Evolutionary conservation across 2,797 vertebrate genomes (phyloP).

Genomic region (Tangara arthus): DNA sequence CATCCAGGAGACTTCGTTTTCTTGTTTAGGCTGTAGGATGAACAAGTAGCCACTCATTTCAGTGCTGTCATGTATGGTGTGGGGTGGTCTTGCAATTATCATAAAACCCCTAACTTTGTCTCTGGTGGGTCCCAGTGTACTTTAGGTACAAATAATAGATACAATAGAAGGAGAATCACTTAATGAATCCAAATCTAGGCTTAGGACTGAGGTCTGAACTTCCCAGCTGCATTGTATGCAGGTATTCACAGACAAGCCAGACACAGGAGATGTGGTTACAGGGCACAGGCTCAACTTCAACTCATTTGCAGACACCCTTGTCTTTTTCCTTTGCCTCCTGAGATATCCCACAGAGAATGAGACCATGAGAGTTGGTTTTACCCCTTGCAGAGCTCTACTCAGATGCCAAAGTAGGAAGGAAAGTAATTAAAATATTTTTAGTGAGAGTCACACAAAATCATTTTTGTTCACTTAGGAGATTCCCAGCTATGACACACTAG

Average conservation of each 20-base stretch:
- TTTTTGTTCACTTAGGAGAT: neutral
- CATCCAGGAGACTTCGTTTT: neutral
- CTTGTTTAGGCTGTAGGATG: neutral
- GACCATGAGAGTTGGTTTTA: neutral
- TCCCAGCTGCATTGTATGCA: neutral
- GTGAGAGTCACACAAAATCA: neutral
- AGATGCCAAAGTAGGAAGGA: neutral
- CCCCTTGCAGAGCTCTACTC: neutral
- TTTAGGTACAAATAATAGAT: neutral
- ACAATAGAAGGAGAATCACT: neutral
- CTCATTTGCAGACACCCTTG: neutral
- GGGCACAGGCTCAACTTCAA: neutral
- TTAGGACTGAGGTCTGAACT: neutral
- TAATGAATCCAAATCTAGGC: neutral
- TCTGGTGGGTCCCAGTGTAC: neutral
- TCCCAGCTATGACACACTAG: neutral
- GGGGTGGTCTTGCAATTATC: neutral
- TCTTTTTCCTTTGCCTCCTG: neutral
- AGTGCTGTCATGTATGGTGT: rapidly evolving
- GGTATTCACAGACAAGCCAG: neutral
- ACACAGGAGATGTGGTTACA: neutral
- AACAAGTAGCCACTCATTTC: neutral
- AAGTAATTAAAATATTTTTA: neutral
- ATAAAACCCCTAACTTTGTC: neutral
- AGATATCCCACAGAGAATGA: neutral